Conservation (phyloP, 2,113 vertebrate genomes). For the Abramis brama region DNA sequence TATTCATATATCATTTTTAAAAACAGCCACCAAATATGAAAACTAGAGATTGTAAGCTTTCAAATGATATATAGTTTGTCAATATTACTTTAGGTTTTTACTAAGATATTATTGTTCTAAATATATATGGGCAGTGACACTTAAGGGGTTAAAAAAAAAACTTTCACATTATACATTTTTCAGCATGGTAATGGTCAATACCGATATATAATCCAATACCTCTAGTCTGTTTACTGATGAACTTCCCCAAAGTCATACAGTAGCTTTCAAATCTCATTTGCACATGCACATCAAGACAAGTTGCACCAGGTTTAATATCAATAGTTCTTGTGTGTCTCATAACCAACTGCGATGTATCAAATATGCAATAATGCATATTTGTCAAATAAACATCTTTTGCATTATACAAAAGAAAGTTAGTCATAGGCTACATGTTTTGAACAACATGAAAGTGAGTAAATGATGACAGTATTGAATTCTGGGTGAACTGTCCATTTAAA, state of each 20-base stretch:
- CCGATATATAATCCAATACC: not conserved
- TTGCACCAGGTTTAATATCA: not conserved
- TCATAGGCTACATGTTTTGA: not conserved
- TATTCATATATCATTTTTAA: too few relatives aligned
- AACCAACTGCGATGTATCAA: not conserved
- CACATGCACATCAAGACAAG: not conserved
- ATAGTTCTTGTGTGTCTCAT: not conserved
- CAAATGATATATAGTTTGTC: too few relatives aligned
- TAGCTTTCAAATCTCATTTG: not conserved
- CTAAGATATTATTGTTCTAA: too few relatives aligned
- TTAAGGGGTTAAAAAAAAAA: too few relatives aligned
- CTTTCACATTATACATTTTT: too few relatives aligned
- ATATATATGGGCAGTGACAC: too few relatives aligned
- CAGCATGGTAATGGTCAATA: not conserved
- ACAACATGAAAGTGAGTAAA: not conserved
- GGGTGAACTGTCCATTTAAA: not conserved
- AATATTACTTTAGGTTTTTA: too few relatives aligned
- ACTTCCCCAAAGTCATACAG: not conserved
- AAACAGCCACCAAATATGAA: too few relatives aligned
- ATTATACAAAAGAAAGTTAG: not conserved
- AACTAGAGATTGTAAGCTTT: too few relatives aligned
- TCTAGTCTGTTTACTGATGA: not conserved
- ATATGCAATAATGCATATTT: not conserved
- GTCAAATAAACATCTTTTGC: not conserved
- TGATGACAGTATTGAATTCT: too few relatives aligned